A percentile compares a stretch with the other conserved stretches of the same genome.
These are phyloP conservation scores for Lepidurus arcticus DNA, from an alignment of 1,140 invertebrate species.

Conservation along the genomic window DNA sequence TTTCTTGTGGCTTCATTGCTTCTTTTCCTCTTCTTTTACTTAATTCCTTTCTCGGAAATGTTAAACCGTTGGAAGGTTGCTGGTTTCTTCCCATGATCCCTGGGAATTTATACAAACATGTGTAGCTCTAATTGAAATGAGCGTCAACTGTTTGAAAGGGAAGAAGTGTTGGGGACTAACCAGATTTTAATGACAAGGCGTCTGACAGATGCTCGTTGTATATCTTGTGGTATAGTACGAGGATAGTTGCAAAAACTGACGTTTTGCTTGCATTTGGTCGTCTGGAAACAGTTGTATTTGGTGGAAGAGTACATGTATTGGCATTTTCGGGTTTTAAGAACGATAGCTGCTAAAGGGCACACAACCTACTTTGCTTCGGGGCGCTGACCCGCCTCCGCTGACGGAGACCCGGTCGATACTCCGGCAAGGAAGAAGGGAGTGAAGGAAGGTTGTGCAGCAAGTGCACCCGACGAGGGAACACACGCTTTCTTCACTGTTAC, in stretches of 20 bases:
- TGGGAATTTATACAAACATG: not conserved
- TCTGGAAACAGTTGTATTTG: not conserved
- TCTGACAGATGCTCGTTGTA: not conserved
- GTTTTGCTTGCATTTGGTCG: not conserved
- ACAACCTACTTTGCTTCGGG: not conserved
- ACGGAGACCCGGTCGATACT: slow-evolving; percentile 27
- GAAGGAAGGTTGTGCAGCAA: not conserved
- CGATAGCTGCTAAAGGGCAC: slow-evolving; percentile 1
- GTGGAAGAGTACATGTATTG: not conserved
- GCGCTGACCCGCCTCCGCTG: not conserved
- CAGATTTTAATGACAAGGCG: not conserved
- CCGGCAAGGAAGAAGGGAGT: slow-evolving; percentile 1
- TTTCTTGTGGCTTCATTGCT: not conserved
- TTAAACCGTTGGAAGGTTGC: not conserved
- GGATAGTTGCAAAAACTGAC: no score
- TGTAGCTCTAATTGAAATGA: no score
- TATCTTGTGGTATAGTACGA: not conserved
- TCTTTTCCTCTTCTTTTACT: not conserved
- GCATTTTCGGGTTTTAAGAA: not conserved
- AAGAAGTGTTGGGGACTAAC: not conserved
- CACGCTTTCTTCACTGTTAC: not conserved
- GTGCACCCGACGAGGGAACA: not conserved
- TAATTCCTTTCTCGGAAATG: no score
- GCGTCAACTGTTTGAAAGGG: not conserved
- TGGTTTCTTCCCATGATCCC: not conserved